Conservation (phyloP, 2,797 vertebrate genomes). For the Jordanella pulchra region DNA sequence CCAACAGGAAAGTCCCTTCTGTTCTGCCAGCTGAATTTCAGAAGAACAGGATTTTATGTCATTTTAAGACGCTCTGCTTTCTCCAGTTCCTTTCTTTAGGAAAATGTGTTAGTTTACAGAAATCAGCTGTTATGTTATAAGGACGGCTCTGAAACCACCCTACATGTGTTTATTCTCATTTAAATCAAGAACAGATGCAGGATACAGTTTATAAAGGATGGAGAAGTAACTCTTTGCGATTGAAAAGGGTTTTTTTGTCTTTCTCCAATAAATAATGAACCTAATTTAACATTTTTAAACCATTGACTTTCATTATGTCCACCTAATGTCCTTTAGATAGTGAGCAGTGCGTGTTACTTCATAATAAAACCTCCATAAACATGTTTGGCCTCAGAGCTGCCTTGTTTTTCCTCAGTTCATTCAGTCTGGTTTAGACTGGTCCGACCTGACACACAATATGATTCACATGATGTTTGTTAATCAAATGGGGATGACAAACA, state of each 20-base stretch:
- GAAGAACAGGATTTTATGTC: background rate
- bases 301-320: background rate
- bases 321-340: background rate
- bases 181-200: background rate
- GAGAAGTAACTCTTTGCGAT: background rate
- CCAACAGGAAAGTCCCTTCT: conserved; percentile 36
- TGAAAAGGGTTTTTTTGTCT: background rate
- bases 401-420: conserved; percentile 16
- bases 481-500: conserved; percentile 48
- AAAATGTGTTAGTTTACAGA: conserved; percentile 7
- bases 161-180: background rate
- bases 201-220: background rate
- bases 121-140: background rate
- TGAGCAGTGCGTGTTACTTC: background rate
- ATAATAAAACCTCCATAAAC: background rate
- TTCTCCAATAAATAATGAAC: background rate
- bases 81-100: conserved; percentile 18
- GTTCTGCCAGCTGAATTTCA: conserved; percentile 15
- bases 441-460: conserved; percentile 27
- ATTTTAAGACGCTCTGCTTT: background rate
- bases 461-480: conserved; percentile 71
- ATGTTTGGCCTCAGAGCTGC: conserved; percentile 1
- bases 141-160: background rate
- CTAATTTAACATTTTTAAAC: background rate
- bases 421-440: conserved; percentile 41